Evolutionary conservation across 1,140 invertebrate genomes (phyloP), one percentile per base, ranked within the genome.

Genomic region (Leptonema lineaticorne): DNA sequence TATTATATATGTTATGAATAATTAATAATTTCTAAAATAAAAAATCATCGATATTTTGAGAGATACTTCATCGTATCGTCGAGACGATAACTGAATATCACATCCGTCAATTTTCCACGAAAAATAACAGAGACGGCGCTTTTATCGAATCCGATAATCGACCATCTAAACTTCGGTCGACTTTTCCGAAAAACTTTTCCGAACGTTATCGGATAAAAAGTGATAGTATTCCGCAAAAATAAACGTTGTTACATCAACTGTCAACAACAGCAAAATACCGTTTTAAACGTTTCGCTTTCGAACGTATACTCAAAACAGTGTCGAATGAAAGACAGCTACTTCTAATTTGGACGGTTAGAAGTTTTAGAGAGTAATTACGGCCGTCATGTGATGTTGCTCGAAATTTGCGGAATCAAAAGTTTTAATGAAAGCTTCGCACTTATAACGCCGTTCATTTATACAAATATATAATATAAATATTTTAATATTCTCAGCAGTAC

Each of bases 401-500:
- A 33, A 62, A 62, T 33, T 62, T 27, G 59, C 18, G 37, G 30
- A 62, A 62, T 59, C 30, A 62, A 62, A 62, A 62, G 30, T 62
- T 62, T 62, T 62, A 45, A 62, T 62, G 59, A 62, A 62, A 62
- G 45, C 59, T 45, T 62, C 59, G 7, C 30, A 59, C 57, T 59
- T 59, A n/a, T 29, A 57, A 6, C n/a, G n/a, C 2, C 9, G 20
- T 20, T 4, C 18, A 14, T 45, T n/a, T 16, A 45, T 14, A 45
- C 4, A 6, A 16, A 45, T n/a, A 45, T 45, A 45, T 45, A 45
- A 45, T 45, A 45, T 9, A 14, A 45, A 45, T 45, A 45, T 16
- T 9, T 16, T n/a, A 16, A 45, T 16, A 16, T 9, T 45, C 16
- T 45, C 37, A n/a, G 37, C 11, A 6, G 30, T 33, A 33, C 5